These are phyloP conservation scores for Misgurnus anguillicaudatus DNA, from an alignment of 2,113 vertebrate species.

Conservation along the genomic window DNA sequence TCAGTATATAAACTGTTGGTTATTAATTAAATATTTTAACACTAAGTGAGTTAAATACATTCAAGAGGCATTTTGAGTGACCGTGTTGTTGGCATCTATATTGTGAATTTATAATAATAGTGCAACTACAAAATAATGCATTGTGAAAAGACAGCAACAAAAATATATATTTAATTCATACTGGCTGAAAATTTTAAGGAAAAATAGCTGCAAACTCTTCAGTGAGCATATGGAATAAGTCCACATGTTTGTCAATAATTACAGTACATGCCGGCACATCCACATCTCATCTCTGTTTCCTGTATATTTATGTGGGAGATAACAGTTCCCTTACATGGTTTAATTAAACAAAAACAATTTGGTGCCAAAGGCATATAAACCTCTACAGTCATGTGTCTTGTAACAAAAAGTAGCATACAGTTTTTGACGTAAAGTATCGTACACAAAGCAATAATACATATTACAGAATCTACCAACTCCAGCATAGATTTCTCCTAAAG, in stretches of 20 bases:
- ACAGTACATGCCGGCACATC: background rate
- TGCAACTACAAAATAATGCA: conserved; percentile 48
- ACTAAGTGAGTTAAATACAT: background rate
- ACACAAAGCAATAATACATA: background rate
- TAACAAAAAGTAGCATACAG: background rate
- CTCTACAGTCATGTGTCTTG: background rate
- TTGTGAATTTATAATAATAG: conserved; percentile 25
- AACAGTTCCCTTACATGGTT: background rate
- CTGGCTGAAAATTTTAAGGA: conserved; percentile 35
- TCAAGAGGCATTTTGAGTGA: conserved; percentile 19
- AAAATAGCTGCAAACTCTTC: conserved; percentile 2
- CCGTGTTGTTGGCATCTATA: conserved; percentile 3
- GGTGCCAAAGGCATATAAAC: background rate
- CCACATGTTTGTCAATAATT: background rate
- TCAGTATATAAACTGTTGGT: no score
- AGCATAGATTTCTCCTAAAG: conserved; percentile 40
- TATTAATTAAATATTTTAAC: no score
- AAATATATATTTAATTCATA: conserved; percentile 5
- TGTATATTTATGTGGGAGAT: background rate
- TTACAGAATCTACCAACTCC: conserved; percentile 27
- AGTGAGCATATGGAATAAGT: background rate
- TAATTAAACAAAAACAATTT: background rate
- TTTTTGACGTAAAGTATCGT: background rate
- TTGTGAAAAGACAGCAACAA: conserved; percentile 41
- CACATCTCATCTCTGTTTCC: background rate